Percentiles rank a stretch among this genome's conserved stretches.
These are phyloP conservation scores for Eilema caniola DNA, from an alignment of 2,888 invertebrate genomes.

Conservation along the genomic window DNA sequence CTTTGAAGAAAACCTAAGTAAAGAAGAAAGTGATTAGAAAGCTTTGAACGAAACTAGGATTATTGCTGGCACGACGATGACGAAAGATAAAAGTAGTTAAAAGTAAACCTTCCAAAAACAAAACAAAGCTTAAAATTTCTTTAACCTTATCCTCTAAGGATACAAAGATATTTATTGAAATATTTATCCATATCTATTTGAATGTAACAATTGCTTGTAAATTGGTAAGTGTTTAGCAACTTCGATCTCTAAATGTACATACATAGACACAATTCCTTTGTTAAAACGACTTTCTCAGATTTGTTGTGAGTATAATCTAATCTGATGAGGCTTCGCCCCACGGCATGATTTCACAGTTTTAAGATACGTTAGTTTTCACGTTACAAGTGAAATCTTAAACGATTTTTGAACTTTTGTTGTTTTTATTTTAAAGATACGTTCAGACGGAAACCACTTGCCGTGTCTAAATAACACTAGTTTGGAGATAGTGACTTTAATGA, in stretches of 20 bases:
- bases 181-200: background rate
- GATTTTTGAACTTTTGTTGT: background rate
- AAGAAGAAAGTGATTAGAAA: background rate
- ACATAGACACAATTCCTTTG: background rate
- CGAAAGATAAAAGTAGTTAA: background rate
- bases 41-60: background rate
- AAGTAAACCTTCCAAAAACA: background rate
- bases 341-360: constrained; percentile 34
- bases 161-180: too few relatives aligned
- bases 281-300: constrained; percentile 1
- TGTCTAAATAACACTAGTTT: constrained; percentile 16
- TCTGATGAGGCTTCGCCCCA: constrained; percentile 16
- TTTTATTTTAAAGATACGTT: constrained; percentile 6
- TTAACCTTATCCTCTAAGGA: background rate
- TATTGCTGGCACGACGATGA: background rate
- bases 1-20: background rate
- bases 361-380: constrained; percentile 33
- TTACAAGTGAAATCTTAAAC: constrained; percentile 26
- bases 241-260: background rate
- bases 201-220: background rate
- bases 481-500: background rate
- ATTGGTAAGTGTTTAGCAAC: background rate
- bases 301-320: constrained; percentile 15
- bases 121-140: too few relatives aligned
- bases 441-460: background rate